Percentiles rank a stretch among this genome's conserved stretches.
Conservation (phyloP, 2,113 vertebrate genomes). For the Bos javanicus region DNA sequence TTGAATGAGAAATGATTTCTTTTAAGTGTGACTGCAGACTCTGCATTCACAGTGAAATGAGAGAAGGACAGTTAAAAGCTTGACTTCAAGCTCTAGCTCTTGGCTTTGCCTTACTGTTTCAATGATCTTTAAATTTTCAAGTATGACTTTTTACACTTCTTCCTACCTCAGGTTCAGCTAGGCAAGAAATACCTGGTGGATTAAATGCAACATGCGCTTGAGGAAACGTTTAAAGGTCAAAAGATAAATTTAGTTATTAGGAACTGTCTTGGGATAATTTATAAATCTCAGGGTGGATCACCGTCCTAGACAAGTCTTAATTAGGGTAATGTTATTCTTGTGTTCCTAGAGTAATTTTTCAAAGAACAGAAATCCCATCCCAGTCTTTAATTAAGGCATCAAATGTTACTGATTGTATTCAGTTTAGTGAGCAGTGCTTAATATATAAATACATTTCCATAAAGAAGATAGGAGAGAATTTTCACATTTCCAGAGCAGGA, state of each 20-base stretch:
- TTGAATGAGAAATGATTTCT: conserved; percentile 87
- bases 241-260: neutral
- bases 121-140: neutral
- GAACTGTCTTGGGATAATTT: neutral
- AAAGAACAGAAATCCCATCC: neutral
- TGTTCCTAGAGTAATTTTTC: neutral
- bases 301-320: neutral
- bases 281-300: neutral
- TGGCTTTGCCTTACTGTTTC: conserved; percentile 15
- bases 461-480: neutral
- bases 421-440: neutral
- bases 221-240: neutral
- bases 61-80: conserved; percentile 64
- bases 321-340: conserved; percentile 17
- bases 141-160: neutral
- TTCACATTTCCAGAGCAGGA: neutral
- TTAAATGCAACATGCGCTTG: neutral
- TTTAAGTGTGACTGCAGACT: conserved; percentile 81
- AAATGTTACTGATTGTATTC: conserved; percentile 31
- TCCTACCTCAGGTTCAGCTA: neutral
- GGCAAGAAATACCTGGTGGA: neutral
- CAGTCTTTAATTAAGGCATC: conserved; percentile 45
- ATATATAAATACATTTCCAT: neutral
- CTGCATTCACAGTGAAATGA: conserved; percentile 71
- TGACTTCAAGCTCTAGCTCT: conserved; percentile 45